phyloP scores from a whole-genome alignment of 1,140 invertebrate genomes.

The Dreissena rostriformis region DNA sequence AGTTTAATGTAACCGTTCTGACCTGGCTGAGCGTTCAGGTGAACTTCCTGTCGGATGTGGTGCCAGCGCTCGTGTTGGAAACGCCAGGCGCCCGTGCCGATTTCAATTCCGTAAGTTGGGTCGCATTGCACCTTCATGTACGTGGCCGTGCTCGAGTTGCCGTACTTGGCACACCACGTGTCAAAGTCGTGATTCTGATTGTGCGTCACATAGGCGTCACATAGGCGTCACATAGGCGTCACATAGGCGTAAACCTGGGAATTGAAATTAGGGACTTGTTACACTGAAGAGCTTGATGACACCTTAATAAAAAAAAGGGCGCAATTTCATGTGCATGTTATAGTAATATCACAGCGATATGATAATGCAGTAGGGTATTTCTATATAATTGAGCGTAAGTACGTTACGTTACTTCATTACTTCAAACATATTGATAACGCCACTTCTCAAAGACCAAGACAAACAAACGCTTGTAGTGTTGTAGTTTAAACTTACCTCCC shows the following conservation, averaged over 20 bases:
- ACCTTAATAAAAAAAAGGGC: not conserved
- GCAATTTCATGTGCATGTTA: not conserved
- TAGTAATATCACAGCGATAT: not conserved
- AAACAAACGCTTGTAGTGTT: not conserved
- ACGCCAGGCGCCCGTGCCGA: slow-evolving; percentile 47
- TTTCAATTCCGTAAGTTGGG: slow-evolving; percentile 42
- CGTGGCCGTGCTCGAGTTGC: slow-evolving; percentile 45
- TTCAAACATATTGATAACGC: not conserved
- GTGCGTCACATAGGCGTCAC: slow-evolving; percentile 65
- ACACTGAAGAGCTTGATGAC: not conserved
- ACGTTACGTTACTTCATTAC: not conserved
- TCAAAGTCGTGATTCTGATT: slow-evolving; percentile 44
- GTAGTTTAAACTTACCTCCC: no score
- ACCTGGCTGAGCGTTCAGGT: slow-evolving; percentile 54
- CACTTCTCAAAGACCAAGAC: not conserved
- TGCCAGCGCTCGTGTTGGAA: slow-evolving; percentile 59
- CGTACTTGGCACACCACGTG: slow-evolving; percentile 42
- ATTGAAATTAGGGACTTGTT: not conserved
- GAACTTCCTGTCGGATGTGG: slow-evolving; percentile 63
- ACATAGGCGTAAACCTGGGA: slow-evolving; percentile 59
- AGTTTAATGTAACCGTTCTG: slow-evolving; percentile 60
- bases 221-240: slow-evolving; percentile 65
- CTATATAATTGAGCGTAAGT: not conserved
- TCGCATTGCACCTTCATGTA: slow-evolving; percentile 58
- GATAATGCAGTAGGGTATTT: not conserved